Conservation (phyloP, 2,113 vertebrate species). For the Collichthys lucidus region DNA sequence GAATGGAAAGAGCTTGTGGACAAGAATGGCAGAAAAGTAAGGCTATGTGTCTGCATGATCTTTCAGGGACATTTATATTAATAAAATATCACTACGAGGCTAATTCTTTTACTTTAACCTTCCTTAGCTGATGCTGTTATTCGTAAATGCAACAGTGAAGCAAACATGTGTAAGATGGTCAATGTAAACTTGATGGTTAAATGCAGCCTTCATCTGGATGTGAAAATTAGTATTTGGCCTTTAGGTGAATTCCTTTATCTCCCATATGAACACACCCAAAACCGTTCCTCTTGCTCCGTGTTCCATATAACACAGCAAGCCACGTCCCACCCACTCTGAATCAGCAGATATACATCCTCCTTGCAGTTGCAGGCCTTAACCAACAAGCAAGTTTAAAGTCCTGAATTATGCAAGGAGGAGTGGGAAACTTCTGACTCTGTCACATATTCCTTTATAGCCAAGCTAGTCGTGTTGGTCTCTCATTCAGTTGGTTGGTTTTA, state of each 20-base stretch:
- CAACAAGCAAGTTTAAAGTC: neutral
- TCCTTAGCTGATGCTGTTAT: neutral
- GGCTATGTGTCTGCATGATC: neutral
- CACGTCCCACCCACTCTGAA: slow-evolving; percentile 31
- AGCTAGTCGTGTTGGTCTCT: neutral
- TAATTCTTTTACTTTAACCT: neutral
- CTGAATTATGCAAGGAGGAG: neutral
- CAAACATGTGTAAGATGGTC: neutral
- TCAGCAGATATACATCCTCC: slow-evolving; percentile 47
- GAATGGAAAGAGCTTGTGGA: slow-evolving; percentile 2
- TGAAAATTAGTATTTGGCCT: slow-evolving; percentile 25
- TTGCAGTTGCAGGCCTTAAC: neutral
- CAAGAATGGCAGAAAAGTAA: neutral
- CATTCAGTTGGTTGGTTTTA: neutral
- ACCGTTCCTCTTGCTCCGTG: slow-evolving; percentile 31
- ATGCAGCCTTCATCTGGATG: neutral
- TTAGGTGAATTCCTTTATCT: slow-evolving; percentile 41
- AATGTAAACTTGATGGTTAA: neutral
- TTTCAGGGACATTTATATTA: neutral
- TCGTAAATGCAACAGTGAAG: neutral
- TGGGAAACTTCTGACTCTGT: neutral
- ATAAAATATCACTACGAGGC: no score
- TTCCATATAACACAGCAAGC: slow-evolving; percentile 60
- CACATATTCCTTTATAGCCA: neutral
- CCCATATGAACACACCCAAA: slow-evolving; percentile 29